Percentiles rank a stretch among this genome's conserved stretches.
phyloP scores from a whole-genome alignment of 1,140 invertebrate species.

The Trachymyrmex septentrionalis region DNA sequence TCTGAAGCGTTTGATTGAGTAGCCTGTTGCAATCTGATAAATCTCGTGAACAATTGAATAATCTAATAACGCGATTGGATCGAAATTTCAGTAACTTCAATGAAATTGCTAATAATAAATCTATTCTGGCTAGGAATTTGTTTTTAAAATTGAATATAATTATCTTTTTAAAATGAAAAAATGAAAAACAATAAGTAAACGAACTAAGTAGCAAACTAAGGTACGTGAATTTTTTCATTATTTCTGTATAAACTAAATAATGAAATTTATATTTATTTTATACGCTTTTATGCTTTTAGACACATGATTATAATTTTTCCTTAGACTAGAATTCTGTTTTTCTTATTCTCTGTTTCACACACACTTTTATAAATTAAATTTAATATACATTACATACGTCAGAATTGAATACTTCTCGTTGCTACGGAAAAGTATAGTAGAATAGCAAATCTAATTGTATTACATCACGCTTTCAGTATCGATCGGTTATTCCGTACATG shows the following conservation, averaged over 20 bases:
- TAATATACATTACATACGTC: not conserved
- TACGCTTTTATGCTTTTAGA: not conserved
- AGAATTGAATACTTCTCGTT: not conserved
- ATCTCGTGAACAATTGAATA: constrained; percentile 11
- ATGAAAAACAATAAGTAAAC: not conserved
- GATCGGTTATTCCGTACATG: constrained; percentile 19
- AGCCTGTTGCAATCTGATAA: constrained; percentile 22
- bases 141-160: constrained; percentile 7
- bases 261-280: too few relatives aligned
- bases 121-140: not conserved
- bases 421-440: constrained; percentile 27
- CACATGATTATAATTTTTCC: not conserved
- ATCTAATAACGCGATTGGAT: not conserved
- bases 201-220: not conserved
- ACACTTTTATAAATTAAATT: constrained; percentile 6
- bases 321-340: not conserved
- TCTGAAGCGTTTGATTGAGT: constrained; percentile 42
- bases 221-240: not conserved
- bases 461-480: constrained; percentile 18
- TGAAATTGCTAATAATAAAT: not conserved
- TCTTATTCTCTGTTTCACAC: not conserved
- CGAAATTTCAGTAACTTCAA: not conserved
- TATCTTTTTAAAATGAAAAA: not conserved
- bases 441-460: constrained; percentile 14
- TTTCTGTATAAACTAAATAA: not conserved